These are phyloP conservation scores for Drosophila malerkotliana DNA, from an alignment of 1,140 invertebrate genomes.

Conservation along the genomic window DNA sequence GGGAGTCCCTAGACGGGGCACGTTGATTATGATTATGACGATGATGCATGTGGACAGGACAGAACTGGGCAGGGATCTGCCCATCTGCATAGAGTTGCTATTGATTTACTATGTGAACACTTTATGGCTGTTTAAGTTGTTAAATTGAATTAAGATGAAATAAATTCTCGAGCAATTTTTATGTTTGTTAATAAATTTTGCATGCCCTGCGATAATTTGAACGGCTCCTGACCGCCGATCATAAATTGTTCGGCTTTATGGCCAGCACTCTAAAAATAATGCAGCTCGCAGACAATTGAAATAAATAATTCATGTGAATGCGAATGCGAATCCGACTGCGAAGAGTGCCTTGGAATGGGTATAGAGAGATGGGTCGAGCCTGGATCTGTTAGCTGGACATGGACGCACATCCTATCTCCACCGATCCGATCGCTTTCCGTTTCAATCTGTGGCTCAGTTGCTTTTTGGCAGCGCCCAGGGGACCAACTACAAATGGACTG, in stretches of 20 bases:
- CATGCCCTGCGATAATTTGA: slow-evolving; percentile 78
- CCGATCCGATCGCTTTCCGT: slow-evolving; percentile 36
- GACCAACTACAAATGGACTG: slow-evolving; percentile 77
- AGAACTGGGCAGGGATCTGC: slow-evolving; percentile 24
- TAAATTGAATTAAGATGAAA: slow-evolving; percentile 84
- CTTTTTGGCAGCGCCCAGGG: slow-evolving; percentile 69
- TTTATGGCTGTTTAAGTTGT: slow-evolving; percentile 84
- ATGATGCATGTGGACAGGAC: slow-evolving; percentile 49
- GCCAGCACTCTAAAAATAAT: slow-evolving; percentile 58
- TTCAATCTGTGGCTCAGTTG: slow-evolving; percentile 36
- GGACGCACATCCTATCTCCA: slow-evolving; percentile 40
- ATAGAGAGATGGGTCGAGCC: not conserved
- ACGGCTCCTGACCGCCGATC: slow-evolving; percentile 57
- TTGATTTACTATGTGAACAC: slow-evolving; percentile 84
- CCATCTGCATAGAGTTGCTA: slow-evolving; percentile 65
- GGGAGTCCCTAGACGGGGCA: slow-evolving; percentile 21
- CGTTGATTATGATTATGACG: slow-evolving; percentile 44
- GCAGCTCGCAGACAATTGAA: slow-evolving; percentile 69
- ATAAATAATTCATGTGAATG: slow-evolving; percentile 80
- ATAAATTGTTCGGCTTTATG: slow-evolving; percentile 56
- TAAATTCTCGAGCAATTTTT: slow-evolving; percentile 81
- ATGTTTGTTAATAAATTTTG: slow-evolving; percentile 83
- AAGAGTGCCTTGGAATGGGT: not conserved
- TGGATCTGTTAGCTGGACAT: slow-evolving; percentile 26
- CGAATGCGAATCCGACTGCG: slow-evolving; percentile 6